These are phyloP conservation scores for Metacarcinus magister DNA, from an alignment of 2,888 invertebrate species.

Conservation along the genomic window DNA sequence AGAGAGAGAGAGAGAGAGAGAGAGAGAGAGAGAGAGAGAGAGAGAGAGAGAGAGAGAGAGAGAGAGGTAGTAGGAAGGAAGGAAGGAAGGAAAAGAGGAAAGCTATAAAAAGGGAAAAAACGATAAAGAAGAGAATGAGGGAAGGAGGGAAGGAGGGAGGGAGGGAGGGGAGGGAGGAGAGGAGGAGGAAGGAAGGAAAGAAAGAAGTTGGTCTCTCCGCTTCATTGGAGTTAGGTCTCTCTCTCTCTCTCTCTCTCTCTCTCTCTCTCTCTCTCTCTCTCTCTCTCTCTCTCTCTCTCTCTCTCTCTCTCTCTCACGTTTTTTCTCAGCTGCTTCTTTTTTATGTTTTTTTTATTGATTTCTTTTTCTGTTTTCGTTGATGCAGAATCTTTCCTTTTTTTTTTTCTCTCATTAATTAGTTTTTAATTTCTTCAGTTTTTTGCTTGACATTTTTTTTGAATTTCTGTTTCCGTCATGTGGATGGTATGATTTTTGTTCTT, in stretches of 20 bases:
- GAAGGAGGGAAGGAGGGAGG: slow-evolving; percentile 13
- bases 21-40: slow-evolving; percentile 29
- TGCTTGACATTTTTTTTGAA: too few relatives aligned
- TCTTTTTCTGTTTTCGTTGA: too few relatives aligned
- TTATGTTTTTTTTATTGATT: too few relatives aligned
- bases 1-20: neutral
- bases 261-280: neutral
- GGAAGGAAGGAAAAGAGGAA: neutral
- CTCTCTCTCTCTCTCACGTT: slow-evolving; percentile 2
- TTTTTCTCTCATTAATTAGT: too few relatives aligned
- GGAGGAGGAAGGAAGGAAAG: neutral
- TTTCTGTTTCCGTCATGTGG: too few relatives aligned
- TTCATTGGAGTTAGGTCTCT: neutral
- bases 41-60: slow-evolving; percentile 3
- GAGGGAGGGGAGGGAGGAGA: neutral
- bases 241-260: slow-evolving; percentile 26
- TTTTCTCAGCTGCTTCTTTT: too few relatives aligned
- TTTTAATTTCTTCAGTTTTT: too few relatives aligned
- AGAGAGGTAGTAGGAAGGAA: neutral
- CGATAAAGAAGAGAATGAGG: neutral
- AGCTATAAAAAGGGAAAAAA: too few relatives aligned
- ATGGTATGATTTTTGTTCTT: too few relatives aligned
- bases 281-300: slow-evolving; percentile 26
- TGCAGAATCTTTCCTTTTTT: too few relatives aligned
- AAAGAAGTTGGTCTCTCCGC: slow-evolving; percentile 27